Evolutionary conservation across 2,888 invertebrate species (phyloP), one percentile per base, ranked within the genome.

Genomic region (Bugulina stolonifera): DNA sequence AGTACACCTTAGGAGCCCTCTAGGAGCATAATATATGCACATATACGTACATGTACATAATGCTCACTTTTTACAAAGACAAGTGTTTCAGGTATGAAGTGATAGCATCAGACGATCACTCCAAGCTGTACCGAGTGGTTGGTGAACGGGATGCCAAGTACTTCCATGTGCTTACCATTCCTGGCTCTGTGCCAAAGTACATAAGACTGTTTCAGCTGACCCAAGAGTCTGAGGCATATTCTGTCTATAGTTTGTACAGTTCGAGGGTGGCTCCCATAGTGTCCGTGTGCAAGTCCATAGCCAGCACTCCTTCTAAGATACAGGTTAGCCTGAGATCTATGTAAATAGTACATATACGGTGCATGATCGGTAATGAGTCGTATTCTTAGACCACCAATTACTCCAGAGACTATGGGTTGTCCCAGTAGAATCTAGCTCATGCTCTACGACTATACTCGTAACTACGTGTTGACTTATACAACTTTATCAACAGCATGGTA

Each of bases 151-250:
- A 64, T 29, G 22, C 10, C 5, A 27, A 32, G n/a, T 64, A 64
- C 27, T 14, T 64, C 25, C 32, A 14, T 27, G 64, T 64, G 18
- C 32, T 64, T 2, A 27, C 34, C 10, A 10, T 64, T 32, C 64
- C 32, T 64, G 64, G 64, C 27, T 22, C 32, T 18, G 64, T 64
- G 32, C 22, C 64, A 25, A 64, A 64, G 34, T 64, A 64, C 32
- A 5, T 32, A 10, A 27, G 64, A n/a, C 64, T 64, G 5, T 64
- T 64, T 32, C 18, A 22, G 1, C 10, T 64, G n/a, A 10, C 64
- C 34, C 3, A 64, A 29, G 64, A 64, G 64, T 27, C 22, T 27
- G 64, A 64, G 34, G 64, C 64, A 14, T n/a, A 14, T 27, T 18
- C 22, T 14, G 25, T 64, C 5, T 64, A 25, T 64, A 64, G 64